Conservation (phyloP, 2,888 invertebrate species). For the Cheilosia urbana region DNA sequence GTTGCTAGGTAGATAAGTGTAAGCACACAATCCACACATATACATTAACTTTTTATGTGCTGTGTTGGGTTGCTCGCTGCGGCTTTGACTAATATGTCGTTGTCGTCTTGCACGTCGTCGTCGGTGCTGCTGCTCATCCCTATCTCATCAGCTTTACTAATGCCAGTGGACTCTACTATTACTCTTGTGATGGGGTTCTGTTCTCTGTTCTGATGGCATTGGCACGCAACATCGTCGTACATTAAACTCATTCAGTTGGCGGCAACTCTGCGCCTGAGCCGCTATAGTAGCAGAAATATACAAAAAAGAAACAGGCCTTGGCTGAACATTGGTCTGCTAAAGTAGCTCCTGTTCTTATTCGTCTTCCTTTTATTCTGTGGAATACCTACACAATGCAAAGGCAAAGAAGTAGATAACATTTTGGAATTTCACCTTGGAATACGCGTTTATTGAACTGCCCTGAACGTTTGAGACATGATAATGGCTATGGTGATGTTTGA, state of each 20-base stretch:
- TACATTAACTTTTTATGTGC: conserved; percentile 8
- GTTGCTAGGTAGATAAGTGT: conserved; percentile 38
- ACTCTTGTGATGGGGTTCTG: conserved; percentile 20
- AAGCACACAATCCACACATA: conserved; percentile 15
- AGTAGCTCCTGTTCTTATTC: conserved; percentile 53
- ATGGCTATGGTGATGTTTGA: conserved; percentile 73
- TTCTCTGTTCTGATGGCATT: conserved; percentile 20
- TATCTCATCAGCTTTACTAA: conserved; percentile 52
- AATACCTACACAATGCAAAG: conserved; percentile 54
- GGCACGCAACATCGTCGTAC: conserved; percentile 58
- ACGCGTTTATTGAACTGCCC: conserved; percentile 75
- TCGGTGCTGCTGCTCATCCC: conserved; percentile 26
- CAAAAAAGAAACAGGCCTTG: conserved; percentile 62
- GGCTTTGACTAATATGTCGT: conserved; percentile 54
- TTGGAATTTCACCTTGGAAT: conserved; percentile 75
- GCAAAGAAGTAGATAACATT: conserved; percentile 71
- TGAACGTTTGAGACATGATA: conserved; percentile 75
- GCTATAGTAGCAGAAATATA: background rate
- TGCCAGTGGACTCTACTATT: conserved; percentile 38
- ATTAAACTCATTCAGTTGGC: conserved; percentile 67
- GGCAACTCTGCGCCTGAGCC: conserved; percentile 40
- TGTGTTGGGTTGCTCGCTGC: conserved; percentile 23
- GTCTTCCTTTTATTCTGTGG: conserved; percentile 27
- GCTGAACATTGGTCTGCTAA: conserved; percentile 48
- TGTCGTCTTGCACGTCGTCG: conserved; percentile 13